Percentiles rank a stretch among this genome's conserved stretches.
These are phyloP conservation scores for Poeciliopsis paucimaculata DNA, from an alignment of 2,797 vertebrate species.

Conservation along the genomic window DNA sequence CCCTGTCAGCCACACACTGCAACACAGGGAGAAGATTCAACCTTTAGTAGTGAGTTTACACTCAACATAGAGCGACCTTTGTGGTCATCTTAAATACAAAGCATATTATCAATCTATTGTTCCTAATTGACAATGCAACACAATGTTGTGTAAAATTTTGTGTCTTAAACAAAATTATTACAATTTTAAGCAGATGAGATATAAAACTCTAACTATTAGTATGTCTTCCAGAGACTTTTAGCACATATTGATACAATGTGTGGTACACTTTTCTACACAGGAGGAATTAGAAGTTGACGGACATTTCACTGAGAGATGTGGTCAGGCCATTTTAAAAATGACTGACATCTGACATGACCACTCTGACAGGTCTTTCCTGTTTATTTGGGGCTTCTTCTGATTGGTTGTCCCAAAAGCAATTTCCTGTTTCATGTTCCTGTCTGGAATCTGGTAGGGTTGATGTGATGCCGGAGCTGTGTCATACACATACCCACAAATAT, in stretches of 20 bases:
- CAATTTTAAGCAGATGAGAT: not conserved
- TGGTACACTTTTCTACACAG: slow-evolving; percentile 44
- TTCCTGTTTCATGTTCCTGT: slow-evolving; percentile 80
- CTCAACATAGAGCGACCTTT: slow-evolving; percentile 7
- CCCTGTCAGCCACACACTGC: slow-evolving; percentile 63
- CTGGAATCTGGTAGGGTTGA: slow-evolving; percentile 69
- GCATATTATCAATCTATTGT: not conserved
- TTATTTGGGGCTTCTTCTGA: slow-evolving; percentile 71
- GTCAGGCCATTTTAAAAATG: slow-evolving; percentile 75
- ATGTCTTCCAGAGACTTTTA: not conserved
- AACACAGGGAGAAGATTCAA: slow-evolving; percentile 48
- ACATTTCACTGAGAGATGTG: slow-evolving; percentile 53
- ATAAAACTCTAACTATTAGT: not conserved
- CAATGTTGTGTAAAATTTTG: slow-evolving; percentile 1
- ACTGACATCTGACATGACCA: slow-evolving; percentile 76
- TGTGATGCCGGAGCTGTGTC: slow-evolving; percentile 67
- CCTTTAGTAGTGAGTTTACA: slow-evolving; percentile 16
- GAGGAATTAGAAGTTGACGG: slow-evolving; percentile 67
- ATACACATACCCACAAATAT: slow-evolving; percentile 19
- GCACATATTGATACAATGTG: slow-evolving; percentile 22
- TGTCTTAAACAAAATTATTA: not conserved
- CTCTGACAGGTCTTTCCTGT: slow-evolving; percentile 74
- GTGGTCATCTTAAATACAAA: slow-evolving; percentile 3
- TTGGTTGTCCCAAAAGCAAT: slow-evolving; percentile 81
- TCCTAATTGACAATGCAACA: not conserved